Base-by-base conservation (phyloP, 2,113 vertebrate species). In the Halichoerus grypus region DNA sequence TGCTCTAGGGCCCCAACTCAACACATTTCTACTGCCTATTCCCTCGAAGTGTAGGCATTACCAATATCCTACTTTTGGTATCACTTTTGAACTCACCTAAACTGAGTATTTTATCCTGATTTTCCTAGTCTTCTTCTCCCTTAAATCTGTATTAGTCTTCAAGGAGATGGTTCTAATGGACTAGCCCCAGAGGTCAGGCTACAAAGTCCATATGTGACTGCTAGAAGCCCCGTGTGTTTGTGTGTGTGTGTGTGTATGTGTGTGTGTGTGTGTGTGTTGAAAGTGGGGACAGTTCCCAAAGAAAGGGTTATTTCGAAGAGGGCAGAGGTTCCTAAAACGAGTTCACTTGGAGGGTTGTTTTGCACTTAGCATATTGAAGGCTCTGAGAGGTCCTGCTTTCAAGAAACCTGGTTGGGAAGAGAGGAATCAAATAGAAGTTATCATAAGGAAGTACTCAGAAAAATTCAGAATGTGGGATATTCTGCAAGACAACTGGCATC, bases 341-440 rank as follows among this genome's bases (percentile, higher is more conserved):
- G 8, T 88, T 39, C 3, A 39, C 18, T 57, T 83, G 22, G 11
- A 39, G 31, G 85, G 18, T 65, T 39, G 42, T 71, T 88, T 72
- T 94, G 31, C 13, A 31, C 3, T 76, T 82, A 19, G 81, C 19
- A n/a, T 82, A 46, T 28, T 92, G 36, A 96, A 88, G 26, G 4
- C 15, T 83, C 36, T 79, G 61, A 88, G 46, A 93, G 4, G 26
- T 69, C 55, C n/a, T 49, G 19, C 84, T 90, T 2, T 85, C 72
- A 89, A 88, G 51, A 87, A 81, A 88, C 16, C 53, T 82, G 12
- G 33, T 87, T 97, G 46, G 28, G 53, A 93, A 95, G 84, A 61
- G n/a, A 88, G 22, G 61, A 77, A 77, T 77, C 36, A 36, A 63
- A 76, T 71, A 51, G 65, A 83, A 82, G 24, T 46, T 79, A 65